Evolutionary conservation across 1,140 invertebrate genomes (phyloP), one percentile per base, ranked within the genome.

Genomic region (Drosophila funebris): DNA sequence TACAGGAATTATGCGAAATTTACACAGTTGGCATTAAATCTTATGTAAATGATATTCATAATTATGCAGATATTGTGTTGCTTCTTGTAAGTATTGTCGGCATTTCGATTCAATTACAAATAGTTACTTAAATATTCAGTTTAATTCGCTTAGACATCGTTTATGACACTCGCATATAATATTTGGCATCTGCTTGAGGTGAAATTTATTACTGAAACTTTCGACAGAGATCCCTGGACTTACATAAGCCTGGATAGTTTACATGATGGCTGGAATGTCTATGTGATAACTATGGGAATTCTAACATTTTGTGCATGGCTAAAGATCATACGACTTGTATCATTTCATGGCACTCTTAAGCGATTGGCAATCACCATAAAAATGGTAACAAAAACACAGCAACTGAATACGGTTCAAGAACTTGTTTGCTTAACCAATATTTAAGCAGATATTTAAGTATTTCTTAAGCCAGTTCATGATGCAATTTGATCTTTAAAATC

Each of bases 231-330:
- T 44, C n/a, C 11, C 0, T 1, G 2, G 0, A 29, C 6, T 8
- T 71, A 71, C 48, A 64, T 66, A 11, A 36, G 27, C 7, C 22
- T 71, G 9, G 68, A 71, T 14, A 2, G 0, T 1, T 24, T 71
- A 11, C 6, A 16, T 1, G 0, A 3, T 2, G 60, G 48, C 60
- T 70, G 68, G 68, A 3, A 37, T 4, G 0, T 37, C 0, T 56
- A 70, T 29, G 14, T 20, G 1, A 13, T 37, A n/a, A 11, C 5
- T 3, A 6, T 56, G 3, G 61, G 16, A 0, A 0, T 22, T n/a
- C 20, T 71, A 1, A 8, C 5, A 2, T 37, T 39, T 11, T 9
- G 1, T 0, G n/a, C 8, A 0, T 71, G 68, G 68, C 20, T 48
- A 4, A 71, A 64, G 24, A 1, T 29, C 0, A 3, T 71, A 1